phyloP scores from a whole-genome alignment of 2,888 invertebrate genomes.

The Philaethria dido region DNA sequence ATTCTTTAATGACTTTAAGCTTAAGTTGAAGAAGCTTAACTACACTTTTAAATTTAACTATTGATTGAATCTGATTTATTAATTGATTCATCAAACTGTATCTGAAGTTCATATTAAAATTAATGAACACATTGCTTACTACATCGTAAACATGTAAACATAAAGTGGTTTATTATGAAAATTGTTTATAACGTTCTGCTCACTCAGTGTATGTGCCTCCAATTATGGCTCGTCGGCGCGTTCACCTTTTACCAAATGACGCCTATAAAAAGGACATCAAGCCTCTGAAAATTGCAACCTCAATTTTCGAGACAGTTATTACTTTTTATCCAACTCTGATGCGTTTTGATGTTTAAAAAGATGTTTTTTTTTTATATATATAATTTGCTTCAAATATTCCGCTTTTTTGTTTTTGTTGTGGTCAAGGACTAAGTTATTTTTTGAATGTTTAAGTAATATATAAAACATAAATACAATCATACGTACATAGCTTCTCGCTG shows the following conservation, averaged over 20 bases:
- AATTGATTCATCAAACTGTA: constrained; percentile 7
- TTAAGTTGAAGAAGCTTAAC: neutral
- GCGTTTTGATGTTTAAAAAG: constrained; percentile 50
- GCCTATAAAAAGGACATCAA: constrained; percentile 59
- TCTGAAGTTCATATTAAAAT: constrained; percentile 11
- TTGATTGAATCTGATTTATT: neutral
- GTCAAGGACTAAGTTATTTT: neutral
- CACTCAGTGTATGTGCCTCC: constrained; percentile 25
- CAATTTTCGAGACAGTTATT: constrained; percentile 67
- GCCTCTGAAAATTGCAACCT: constrained; percentile 66
- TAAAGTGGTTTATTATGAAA: constrained; percentile 32
- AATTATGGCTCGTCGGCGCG: constrained; percentile 31
- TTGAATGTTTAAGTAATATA: neutral
- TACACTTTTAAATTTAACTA: neutral
- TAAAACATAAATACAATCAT: no score
- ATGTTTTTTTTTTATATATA: constrained; percentile 23
- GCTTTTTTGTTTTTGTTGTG: neutral
- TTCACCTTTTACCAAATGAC: constrained; percentile 40
- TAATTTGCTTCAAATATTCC: constrained; percentile 13
- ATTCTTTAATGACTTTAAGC: neutral
- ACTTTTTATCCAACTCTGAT: constrained; percentile 65
- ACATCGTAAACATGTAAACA: constrained; percentile 22
- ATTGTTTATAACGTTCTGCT: constrained; percentile 29
- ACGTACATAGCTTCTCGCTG: no score
- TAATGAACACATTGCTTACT: constrained; percentile 13